Evolutionary conservation across 2,797 vertebrate species (phyloP), one percentile per base, ranked within the genome.

Genomic region (Notoglanidium macrostoma): DNA sequence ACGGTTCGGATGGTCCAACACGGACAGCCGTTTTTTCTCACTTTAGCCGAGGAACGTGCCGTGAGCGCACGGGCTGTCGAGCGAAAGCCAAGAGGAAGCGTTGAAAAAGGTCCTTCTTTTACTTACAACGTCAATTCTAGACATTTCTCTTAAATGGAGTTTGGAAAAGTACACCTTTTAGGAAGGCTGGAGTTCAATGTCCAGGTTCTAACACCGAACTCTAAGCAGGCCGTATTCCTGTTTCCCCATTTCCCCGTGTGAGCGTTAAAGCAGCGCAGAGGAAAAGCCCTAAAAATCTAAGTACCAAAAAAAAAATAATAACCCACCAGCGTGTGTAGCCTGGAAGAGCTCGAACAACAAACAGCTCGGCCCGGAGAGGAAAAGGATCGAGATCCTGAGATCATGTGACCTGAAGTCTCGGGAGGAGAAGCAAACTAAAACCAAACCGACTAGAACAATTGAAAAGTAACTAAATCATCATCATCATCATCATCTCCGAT

Each of bases 401-500:
- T 83, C 77, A 10, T 44, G 77, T 23, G 59, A 82, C 40, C 23
- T 2, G 59, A 82, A 44, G 68, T 54, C 81, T 68, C 81, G 0
- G 17, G n/a, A 68, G 80, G 44, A 67, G 44, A 67, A 65, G 49
- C 15, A 21, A 46, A 82, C 49, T 21, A 67, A 49, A 67, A 65
- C 5, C 40, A 5, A 82, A 65, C 46, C 15, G 17, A 35, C 63
- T 8, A 35, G 17, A 67, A 32, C n/a, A 9, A 78, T 5, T 55
- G 76, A 79, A 79, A 49, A 3, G 46, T 51, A 68, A 83, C 63
- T n/a, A 17, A 29, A 32, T 44, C 77, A 79, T 59, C 85, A 87
- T 88, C 85, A 85, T 87, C 76, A 78, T 57, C 17, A 40, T 79
- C 54, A 17, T 81, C 46, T 10, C 92, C 90, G 86, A 68, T 87